Evolutionary conservation across 1,140 invertebrate genomes (phyloP).

Genomic region (Berghia stephanieae): DNA sequence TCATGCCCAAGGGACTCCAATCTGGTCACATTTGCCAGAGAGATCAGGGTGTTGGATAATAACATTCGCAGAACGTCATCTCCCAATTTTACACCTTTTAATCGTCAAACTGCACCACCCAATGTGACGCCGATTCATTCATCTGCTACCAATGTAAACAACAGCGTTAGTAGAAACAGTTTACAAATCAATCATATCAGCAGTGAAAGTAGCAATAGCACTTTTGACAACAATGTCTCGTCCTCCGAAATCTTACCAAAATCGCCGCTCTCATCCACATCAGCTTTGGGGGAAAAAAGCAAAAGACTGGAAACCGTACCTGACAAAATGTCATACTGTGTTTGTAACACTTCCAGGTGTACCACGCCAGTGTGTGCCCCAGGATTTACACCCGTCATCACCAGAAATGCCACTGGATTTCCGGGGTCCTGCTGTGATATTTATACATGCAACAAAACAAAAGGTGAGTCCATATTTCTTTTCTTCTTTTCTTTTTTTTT

Average conservation of each 20-base stretch:
- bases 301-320: background rate
- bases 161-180: background rate
- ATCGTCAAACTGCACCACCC: too few species aligned
- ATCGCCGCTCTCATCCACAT: too few species aligned
- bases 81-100: too few species aligned
- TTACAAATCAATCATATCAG: background rate
- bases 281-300: too few species aligned
- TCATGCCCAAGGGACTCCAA: background rate
- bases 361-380: background rate
- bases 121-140: too few species aligned
- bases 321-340: background rate
- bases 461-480: background rate
- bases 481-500: too few species aligned
- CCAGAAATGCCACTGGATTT: background rate
- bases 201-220: background rate
- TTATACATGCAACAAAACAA: background rate
- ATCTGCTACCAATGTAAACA: background rate
- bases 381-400: background rate
- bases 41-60: too few species aligned
- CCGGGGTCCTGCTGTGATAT: background rate
- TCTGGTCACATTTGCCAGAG: background rate
- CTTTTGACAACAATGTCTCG: background rate
- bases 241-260: too few species aligned
- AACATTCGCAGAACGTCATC: too few species aligned
- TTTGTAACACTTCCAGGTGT: background rate